A percentile compares a stretch with the other conserved stretches of the same genome.
These are phyloP conservation scores for Lepidurus arcticus DNA, from an alignment of 1,140 invertebrate genomes.

Conservation along the genomic window DNA sequence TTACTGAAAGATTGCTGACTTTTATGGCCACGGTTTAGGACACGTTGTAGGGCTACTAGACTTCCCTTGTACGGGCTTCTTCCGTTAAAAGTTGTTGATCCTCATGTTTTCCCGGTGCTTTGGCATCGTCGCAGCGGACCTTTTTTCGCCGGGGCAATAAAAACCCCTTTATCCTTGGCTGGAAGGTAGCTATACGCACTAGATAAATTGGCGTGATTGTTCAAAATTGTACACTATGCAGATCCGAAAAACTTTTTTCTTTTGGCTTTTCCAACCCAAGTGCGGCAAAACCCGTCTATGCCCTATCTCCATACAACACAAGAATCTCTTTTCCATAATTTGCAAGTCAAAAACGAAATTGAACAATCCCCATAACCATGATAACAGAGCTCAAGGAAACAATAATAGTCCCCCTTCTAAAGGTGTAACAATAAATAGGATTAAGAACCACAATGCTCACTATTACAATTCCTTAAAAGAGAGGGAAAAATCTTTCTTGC, in stretches of 20 bases:
- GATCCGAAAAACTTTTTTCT: neutral
- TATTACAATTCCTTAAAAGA: neutral
- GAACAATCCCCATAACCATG: neutral
- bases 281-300: neutral
- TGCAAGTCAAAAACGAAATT: neutral
- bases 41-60: neutral
- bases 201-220: constrained; percentile 19
- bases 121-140: neutral
- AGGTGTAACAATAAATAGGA: constrained; percentile 11
- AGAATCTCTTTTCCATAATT: neutral
- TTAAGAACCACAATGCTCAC: neutral
- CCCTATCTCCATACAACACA: neutral
- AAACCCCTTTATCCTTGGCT: neutral
- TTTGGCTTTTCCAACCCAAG: neutral
- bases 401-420: neutral
- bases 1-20: constrained; percentile 19
- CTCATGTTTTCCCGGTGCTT: neutral
- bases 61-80: neutral
- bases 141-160: neutral
- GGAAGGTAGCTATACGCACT: neutral
- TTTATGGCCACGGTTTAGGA: constrained; percentile 19
- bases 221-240: neutral
- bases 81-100: neutral
- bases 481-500: neutral
- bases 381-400: constrained; percentile 3